Percentiles rank a stretch among this genome's conserved stretches.
Evolutionary conservation across 2,888 invertebrate genomes (phyloP).

Genomic region (Acronicta aceris): DNA sequence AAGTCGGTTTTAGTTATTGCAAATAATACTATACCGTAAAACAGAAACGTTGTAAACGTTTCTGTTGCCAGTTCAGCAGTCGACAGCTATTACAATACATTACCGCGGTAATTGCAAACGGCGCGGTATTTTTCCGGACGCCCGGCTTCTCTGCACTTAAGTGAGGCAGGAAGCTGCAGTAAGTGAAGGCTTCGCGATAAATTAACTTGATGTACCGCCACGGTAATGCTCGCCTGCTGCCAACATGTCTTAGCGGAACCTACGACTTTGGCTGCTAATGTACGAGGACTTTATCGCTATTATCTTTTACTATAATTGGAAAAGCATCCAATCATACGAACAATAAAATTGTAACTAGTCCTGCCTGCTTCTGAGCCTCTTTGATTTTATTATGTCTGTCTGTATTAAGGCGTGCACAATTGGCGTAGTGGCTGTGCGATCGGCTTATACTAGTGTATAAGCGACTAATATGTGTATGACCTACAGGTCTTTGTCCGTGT

Average conservation of each 20-base stretch:
- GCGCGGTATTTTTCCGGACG: conserved; percentile 25
- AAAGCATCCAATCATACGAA: too few relatives aligned
- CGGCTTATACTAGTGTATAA: too few relatives aligned
- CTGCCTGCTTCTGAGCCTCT: too few relatives aligned
- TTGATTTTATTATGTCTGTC: too few relatives aligned
- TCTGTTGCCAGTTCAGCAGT: not conserved
- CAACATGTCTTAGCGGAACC: conserved; percentile 10
- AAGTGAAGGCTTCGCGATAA: conserved; percentile 49
- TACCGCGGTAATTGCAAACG: conserved; percentile 10
- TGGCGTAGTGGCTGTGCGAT: too few relatives aligned
- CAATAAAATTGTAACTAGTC: too few relatives aligned
- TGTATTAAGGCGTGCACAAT: too few relatives aligned
- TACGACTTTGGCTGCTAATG: conserved; percentile 16
- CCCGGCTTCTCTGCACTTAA: conserved; percentile 36
- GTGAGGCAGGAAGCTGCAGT: conserved; percentile 44
- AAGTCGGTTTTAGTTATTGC: too few relatives aligned
- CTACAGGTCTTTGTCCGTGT: too few relatives aligned
- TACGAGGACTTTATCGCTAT: conserved; percentile 7
- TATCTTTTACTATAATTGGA: not conserved
- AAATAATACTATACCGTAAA: too few relatives aligned
- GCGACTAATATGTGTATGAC: too few relatives aligned
- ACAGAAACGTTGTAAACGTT: not conserved
- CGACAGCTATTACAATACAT: conserved; percentile 4
- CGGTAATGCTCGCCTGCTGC: conserved; percentile 35
- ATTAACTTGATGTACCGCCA: conserved; percentile 50